phyloP scores from a whole-genome alignment of 2,888 invertebrate genomes.

The Drosophila anceps region DNA sequence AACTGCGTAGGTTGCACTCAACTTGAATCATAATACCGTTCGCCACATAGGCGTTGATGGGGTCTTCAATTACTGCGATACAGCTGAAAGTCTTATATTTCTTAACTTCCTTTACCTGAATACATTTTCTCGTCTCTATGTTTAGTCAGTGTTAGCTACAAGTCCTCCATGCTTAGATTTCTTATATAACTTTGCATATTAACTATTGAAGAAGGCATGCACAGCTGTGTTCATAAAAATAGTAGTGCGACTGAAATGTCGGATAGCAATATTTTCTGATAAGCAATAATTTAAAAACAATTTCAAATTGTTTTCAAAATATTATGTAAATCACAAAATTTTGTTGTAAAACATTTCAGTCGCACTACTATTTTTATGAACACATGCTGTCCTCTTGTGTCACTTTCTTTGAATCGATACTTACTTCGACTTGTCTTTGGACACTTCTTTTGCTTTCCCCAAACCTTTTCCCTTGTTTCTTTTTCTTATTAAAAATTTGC shows the following conservation, averaged over 20 bases:
- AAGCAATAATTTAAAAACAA: too few species aligned
- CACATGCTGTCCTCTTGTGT: background rate
- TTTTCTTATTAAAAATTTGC: constrained; percentile 62
- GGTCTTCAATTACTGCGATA: background rate
- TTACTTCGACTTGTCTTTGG: background rate
- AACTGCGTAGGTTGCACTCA: constrained; percentile 19
- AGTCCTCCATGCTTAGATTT: background rate
- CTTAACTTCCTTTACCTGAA: too few species aligned
- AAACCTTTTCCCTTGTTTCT: background rate
- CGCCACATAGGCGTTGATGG: constrained; percentile 4
- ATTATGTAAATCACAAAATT: too few species aligned
- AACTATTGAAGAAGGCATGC: background rate
- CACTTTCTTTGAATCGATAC: background rate
- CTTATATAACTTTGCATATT: background rate
- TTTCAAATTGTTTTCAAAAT: too few species aligned
- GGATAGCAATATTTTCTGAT: too few species aligned
- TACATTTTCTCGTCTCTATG: background rate
- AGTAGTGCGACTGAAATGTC: too few species aligned
- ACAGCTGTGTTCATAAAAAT: too few species aligned
- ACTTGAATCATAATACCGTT: constrained; percentile 8
- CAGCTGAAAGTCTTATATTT: background rate
- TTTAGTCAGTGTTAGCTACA: background rate
- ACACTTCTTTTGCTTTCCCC: background rate
- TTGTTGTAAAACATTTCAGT: too few species aligned
- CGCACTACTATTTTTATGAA: too few species aligned